Conservation (phyloP, 1,140 invertebrate species). For the Linepithema humile region DNA sequence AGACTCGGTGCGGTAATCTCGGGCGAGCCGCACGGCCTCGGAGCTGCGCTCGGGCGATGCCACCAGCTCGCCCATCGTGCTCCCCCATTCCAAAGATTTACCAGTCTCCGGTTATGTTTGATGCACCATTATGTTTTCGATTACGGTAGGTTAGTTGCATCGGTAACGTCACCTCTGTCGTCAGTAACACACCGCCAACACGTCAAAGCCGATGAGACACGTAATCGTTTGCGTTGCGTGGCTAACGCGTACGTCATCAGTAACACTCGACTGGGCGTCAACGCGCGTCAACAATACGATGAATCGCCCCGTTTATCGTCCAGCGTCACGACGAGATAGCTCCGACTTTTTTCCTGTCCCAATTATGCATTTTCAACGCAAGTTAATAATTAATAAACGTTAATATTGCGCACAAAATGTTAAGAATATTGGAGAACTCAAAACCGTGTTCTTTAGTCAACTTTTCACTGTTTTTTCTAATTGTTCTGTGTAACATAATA, state of each 20-base stretch:
- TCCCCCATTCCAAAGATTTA: constrained; percentile 81
- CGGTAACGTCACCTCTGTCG: constrained; percentile 64
- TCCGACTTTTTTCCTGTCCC: too few species aligned
- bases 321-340: not conserved
- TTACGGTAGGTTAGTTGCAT: constrained; percentile 84
- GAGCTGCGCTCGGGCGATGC: not conserved
- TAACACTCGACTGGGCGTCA: not conserved
- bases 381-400: not conserved
- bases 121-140: constrained; percentile 82
- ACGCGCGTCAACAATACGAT: not conserved
- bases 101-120: constrained; percentile 83
- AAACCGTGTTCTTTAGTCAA: too few species aligned
- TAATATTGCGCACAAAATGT: not conserved
- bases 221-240: constrained; percentile 1
- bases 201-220: constrained; percentile 35
- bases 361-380: not conserved
- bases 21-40: not conserved
- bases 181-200: not conserved
- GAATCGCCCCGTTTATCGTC: not conserved
- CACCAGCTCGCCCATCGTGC: constrained; percentile 71
- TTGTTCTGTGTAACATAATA: not conserved
- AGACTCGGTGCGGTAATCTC: not conserved
- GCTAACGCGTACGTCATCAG: not conserved
- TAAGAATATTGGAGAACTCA: not conserved
- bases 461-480: not conserved